Base-by-base conservation (phyloP, 2,113 vertebrate genomes). In the Erinaceus europaeus region DNA sequence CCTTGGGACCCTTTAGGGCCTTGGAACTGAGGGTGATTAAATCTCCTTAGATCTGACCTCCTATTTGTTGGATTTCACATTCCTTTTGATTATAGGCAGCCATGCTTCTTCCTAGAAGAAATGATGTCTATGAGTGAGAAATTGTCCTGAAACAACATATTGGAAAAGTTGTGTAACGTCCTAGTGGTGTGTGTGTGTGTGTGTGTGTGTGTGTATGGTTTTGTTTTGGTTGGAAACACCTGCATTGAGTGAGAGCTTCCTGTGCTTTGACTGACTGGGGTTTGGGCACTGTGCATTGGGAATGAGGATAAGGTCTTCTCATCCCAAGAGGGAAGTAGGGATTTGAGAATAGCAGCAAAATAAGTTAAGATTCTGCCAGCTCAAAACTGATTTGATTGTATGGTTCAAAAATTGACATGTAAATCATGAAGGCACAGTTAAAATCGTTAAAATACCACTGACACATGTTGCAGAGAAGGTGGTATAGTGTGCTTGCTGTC, bases 341-440 rank as follows among this genome's bases (percentile, higher is more conserved):
- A 34, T 13, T 89, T 71, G 55, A 52, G 9, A 50, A 64, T 27
- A 89, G 46, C 62, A 81, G 61, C 55, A 92, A 74, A 68, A 29
- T 59, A 59, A n/a, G 18, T 32, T 71, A 62, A 85, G 44, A 64
- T 74, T 53, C 40, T 89, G 73, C 27, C 36, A 65, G 64, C 5
- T 57, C 53, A 68, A 88, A 86, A 25, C 64, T 52, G 1, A 84
- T 90, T 76, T 74, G 86, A 83, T 53, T 73, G 2, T 67, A 11
- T 81, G n/a, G 27, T 80, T 91, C 48, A 77, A 75, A 83, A 40
- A 73, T 74, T 89, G 87, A 13, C n/a, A 29, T 68, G 32, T 55
- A 72, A 79, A 59, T 83, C 44, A 74, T 21, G 57, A 76, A 50
- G 76, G 23, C 17, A 38, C 38, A n/a, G 11, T 75, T 52, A n/a